A percentile compares a stretch with the other conserved stretches of the same genome.
These are phyloP conservation scores for Drosophila leonis DNA, from an alignment of 2,888 invertebrate species.

Conservation along the genomic window DNA sequence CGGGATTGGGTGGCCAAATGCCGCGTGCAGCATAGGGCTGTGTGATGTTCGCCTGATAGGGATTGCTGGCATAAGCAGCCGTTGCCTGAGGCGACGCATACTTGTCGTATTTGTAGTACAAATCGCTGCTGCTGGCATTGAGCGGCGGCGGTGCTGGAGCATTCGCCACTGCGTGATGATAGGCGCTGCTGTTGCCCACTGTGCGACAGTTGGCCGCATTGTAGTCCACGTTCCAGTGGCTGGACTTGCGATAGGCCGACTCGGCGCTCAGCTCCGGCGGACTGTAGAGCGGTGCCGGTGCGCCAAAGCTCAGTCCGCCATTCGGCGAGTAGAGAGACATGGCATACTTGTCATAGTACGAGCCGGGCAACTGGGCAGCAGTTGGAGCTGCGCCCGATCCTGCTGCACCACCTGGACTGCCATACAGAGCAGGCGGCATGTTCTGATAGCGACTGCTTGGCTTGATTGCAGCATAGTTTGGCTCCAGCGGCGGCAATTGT, in stretches of 20 bases:
- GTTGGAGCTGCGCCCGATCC: background rate
- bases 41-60: conserved; percentile 49
- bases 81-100: conserved; percentile 46
- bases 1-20: conserved; percentile 60
- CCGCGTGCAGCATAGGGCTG: conserved; percentile 58
- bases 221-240: conserved; percentile 77
- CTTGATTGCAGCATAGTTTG: conserved; percentile 72
- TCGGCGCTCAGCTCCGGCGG: conserved; percentile 56
- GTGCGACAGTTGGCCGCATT: conserved; percentile 64
- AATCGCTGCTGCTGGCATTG: conserved; percentile 39
- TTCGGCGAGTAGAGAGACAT: conserved; percentile 68
- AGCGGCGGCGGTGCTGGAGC: background rate
- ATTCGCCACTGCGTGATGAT: conserved; percentile 45
- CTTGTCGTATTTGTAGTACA: conserved; percentile 77
- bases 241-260: conserved; percentile 66
- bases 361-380: conserved; percentile 9
- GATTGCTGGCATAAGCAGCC: conserved; percentile 46
- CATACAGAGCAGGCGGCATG: conserved; percentile 22
- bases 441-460: conserved; percentile 66
- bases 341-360: conserved; percentile 76
- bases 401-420: conserved; percentile 18
- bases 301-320: conserved; percentile 34
- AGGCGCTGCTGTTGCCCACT: conserved; percentile 22
- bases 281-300: conserved; percentile 63
- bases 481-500: conserved; percentile 68